Evolutionary conservation across 2,797 vertebrate genomes (phyloP).

Genomic region (Columba guinea): DNA sequence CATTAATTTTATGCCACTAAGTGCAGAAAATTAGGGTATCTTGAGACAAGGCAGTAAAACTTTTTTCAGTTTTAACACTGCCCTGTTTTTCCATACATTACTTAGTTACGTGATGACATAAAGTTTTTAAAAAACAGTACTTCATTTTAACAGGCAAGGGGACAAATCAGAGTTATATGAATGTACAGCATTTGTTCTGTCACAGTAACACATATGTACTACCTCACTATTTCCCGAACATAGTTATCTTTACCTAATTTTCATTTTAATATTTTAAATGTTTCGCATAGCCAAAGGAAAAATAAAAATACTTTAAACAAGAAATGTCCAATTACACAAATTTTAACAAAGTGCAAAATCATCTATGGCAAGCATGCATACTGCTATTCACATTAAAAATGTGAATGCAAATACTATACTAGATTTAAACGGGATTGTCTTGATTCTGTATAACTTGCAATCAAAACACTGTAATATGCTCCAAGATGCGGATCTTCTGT

Average conservation of each 20-base stretch:
- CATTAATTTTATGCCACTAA: not conserved
- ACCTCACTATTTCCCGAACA: not conserved
- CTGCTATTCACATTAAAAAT: not conserved
- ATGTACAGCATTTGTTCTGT: not conserved
- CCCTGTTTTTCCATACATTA: not conserved
- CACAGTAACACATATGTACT: not conserved
- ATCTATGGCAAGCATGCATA: not conserved
- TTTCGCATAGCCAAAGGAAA: not conserved
- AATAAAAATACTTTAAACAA: not conserved
- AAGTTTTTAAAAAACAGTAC: not conserved
- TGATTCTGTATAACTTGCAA: not conserved
- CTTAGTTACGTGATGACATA: not conserved
- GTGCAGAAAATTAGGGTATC: not conserved
- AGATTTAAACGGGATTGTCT: not conserved
- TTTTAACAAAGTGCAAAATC: not conserved
- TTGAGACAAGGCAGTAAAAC: not conserved
- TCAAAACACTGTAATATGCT: not conserved
- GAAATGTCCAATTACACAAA: not conserved
- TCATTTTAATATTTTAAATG: not conserved
- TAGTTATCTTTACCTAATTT: not conserved
- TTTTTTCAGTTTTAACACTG: not conserved
- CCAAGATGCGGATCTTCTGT: not conserved
- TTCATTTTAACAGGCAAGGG: not conserved
- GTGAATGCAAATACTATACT: not conserved
- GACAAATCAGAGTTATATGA: not conserved